Base-by-base conservation (phyloP, 2,888 invertebrate genomes). In the Scrobipalpa costella region DNA sequence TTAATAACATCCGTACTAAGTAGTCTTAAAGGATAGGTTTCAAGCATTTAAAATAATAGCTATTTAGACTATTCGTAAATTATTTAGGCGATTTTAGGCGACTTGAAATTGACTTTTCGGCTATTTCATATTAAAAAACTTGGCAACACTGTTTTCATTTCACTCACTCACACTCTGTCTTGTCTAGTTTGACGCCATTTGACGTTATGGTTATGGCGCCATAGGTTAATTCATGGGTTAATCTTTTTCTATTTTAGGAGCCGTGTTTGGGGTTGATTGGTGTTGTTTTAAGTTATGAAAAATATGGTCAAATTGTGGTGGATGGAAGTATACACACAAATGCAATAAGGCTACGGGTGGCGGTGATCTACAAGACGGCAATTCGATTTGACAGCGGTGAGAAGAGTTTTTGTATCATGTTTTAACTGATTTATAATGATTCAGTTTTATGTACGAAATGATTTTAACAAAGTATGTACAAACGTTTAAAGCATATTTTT, bases 251-350 rank as follows among this genome's bases (percentile, higher is more conserved):
- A 27, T 13, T 40, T 11, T 13, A 44, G n/a, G 7, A 44, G n/a
- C n/a, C 44, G 44, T 2, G 15, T 6, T 44, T 1, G 5, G 3
- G 15, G n/a, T 9, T n/a, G 44, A n/a, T 44, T 15, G 44, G 44
- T 44, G 44, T 44, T n/a, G 11, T 11, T 13, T 40, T 11, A 6
- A 36, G 11, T 36, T 36, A 13, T 44, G 15, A n/a, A 15, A n/a
- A 44, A 44, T 44, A 44, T 44, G 44, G n/a, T 44, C n/a, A 44
- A n/a, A 44, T 15, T 44, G 44, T 44, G 44, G 44, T 44, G 40
- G 40, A 40, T 40, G 5, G n/a, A 44, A 44, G 5, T 44, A n/a
- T 44, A 15, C 40, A 40, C 13, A 40, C 44, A 15, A 44, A 40
- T 40, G 40, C 11, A 40, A 40, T 40, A 40, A 40, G n/a, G 15